These are phyloP conservation scores for Aporophyla lueneburgensis DNA, from an alignment of 2,888 invertebrate species.

Conservation along the genomic window DNA sequence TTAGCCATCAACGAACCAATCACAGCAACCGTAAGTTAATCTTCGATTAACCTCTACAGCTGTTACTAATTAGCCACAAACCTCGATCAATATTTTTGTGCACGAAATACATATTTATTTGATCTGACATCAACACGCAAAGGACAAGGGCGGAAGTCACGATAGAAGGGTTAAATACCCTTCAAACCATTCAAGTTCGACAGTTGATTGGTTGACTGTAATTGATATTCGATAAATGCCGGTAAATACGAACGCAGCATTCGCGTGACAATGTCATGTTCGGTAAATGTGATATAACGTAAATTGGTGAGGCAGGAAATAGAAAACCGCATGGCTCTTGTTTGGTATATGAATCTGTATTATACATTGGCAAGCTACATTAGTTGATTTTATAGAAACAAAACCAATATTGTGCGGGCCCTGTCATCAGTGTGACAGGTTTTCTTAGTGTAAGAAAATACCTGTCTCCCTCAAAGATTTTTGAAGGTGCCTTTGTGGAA, in stretches of 20 bases:
- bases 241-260: not conserved
- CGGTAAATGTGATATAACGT: not conserved
- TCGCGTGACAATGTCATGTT: not conserved
- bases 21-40: no score
- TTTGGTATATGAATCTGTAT: not conserved
- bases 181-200: constrained; percentile 7
- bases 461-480: no score
- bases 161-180: not conserved
- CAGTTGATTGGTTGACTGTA: constrained; percentile 3
- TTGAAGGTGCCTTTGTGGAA: no score
- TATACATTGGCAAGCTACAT: not conserved
- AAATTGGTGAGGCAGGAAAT: not conserved
- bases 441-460: no score
- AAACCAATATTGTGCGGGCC: no score
- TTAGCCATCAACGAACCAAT: not conserved
- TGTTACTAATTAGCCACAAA: not conserved
- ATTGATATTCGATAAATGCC: constrained; percentile 7
- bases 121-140: not conserved
- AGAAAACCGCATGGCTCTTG: not conserved
- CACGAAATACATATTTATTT: not conserved
- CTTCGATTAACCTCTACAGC: not conserved
- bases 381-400: no score
- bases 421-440: not conserved
- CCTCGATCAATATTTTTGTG: not conserved
- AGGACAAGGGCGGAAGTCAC: not conserved